Evolutionary conservation across 64 coral and sea anemone species (phyloP).

Genomic region (Stylophora pistillata): DNA sequence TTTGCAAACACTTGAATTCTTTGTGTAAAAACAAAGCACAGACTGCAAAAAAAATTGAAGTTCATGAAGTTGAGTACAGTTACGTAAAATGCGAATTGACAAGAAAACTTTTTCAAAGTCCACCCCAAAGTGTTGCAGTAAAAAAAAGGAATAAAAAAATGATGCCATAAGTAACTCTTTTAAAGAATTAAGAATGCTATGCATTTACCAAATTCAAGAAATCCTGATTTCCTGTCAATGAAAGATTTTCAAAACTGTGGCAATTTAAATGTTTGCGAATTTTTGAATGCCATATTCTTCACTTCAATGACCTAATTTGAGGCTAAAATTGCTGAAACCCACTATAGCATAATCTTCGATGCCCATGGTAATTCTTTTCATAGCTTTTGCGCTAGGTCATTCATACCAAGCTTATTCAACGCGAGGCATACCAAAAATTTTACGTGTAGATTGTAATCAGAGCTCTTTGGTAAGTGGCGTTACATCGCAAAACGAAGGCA

Average conservation of each 20-base stretch:
- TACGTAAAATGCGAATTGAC: background rate
- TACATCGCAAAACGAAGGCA: background rate
- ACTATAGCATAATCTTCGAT: background rate
- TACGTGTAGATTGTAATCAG: background rate
- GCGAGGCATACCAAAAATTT: background rate
- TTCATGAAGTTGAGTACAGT: background rate
- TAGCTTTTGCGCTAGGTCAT: background rate
- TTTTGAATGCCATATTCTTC: background rate
- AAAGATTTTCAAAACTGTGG: background rate
- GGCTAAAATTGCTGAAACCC: background rate
- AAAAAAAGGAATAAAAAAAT: too few relatives aligned
- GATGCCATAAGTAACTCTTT: too few relatives aligned
- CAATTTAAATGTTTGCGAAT: background rate
- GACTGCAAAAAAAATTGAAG: too few relatives aligned
- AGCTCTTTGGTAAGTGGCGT: background rate
- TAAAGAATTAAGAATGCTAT: too few relatives aligned
- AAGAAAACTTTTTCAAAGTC: background rate
- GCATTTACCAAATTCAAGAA: too few relatives aligned
- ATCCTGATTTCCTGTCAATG: background rate
- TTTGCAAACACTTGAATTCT: slow-evolving; percentile 1
- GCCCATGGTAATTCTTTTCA: background rate
- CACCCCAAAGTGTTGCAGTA: background rate
- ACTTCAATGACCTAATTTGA: background rate
- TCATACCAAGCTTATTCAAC: background rate
- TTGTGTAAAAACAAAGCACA: background rate